Base-by-base conservation (phyloP, 35 echinoderm and acorn worm species). In the Stichopus chloronotus region DNA sequence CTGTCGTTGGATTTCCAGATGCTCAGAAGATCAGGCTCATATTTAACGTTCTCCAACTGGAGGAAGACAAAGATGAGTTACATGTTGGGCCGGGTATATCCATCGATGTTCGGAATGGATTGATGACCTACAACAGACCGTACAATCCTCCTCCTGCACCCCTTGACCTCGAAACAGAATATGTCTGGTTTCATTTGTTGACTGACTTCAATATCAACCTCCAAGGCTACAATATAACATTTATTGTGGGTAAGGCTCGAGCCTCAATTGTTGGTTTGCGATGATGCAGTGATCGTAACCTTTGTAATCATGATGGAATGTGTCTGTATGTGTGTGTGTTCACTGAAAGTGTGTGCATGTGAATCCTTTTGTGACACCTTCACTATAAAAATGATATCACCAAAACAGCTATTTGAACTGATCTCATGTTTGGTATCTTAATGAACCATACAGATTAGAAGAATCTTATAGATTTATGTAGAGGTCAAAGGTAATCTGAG, bases 121-220 rank as follows among this genome's bases (percentile, higher is more conserved):
- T 55, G 19, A 13, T 53, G 69, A 56, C 54, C 17, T 79, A 78
- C 16, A 91, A 91, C 76, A 91, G 72, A 58, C 90, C 55, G 2
- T 91, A 91, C 52, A 58, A 91, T n/a, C 43, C 55, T 54, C 90
- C 90, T 11, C 90, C 90, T 23, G 71, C 90, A 79, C 90, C 90
- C 4, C 13, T 78, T 52, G 90, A 91, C 25, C 69, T 91, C 20
- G 23, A 20, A 14, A 12, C 90, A 78, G 90, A 91, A 43, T 52
- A 78, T 59, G 74, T 91, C 2, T 91, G 90, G 90, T 91, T 91
- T 43, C 76, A 91, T 56, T 59, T 91, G 16, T 4, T 14, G 12
- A 91, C 90, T 59, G 90, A 91, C 53, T 91, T 91, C n/a, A 91
- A 79, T 58, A 91, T 91, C 56, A 91, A 91, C 20, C 55, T 91